Conservation (phyloP, 2,888 invertebrate species). For the Eristalis pertinax region DNA sequence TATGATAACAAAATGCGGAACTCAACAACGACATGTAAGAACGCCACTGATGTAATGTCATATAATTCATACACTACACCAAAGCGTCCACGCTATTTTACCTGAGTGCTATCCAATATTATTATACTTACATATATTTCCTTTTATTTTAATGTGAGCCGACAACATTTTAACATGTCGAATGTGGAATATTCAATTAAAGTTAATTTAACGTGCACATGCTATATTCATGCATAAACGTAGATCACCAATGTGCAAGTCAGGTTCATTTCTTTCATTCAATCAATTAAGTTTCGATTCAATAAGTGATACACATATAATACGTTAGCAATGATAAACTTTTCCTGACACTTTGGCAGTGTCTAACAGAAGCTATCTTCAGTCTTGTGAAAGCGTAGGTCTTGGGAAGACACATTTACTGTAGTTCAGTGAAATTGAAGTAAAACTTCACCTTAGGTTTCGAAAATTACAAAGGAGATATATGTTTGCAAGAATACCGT, state of each 20-base stretch:
- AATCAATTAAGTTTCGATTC: slow-evolving; percentile 53
- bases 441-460: not conserved
- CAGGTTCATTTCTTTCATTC: slow-evolving; percentile 14
- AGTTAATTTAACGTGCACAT: slow-evolving; percentile 6
- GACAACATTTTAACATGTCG: slow-evolving; percentile 14
- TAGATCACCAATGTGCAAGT: slow-evolving; percentile 6
- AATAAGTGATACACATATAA: slow-evolving; percentile 31
- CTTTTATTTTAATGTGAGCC: not conserved
- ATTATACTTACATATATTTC: not conserved
- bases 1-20: not conserved
- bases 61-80: not conserved
- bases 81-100: not conserved
- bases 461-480: not conserved
- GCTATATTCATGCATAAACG: not conserved
- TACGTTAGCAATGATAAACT: not conserved
- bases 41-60: not conserved
- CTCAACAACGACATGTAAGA: not conserved
- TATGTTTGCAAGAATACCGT: not conserved
- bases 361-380: slow-evolving; percentile 8
- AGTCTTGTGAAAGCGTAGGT: slow-evolving; percentile 19
- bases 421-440: not conserved
- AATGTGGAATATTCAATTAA: slow-evolving; percentile 20
- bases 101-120: not conserved
- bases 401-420: slow-evolving; percentile 9
- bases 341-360: slow-evolving; percentile 22